Conservation (phyloP, 2,888 invertebrate species). For the Eupithecia dodoneata region DNA sequence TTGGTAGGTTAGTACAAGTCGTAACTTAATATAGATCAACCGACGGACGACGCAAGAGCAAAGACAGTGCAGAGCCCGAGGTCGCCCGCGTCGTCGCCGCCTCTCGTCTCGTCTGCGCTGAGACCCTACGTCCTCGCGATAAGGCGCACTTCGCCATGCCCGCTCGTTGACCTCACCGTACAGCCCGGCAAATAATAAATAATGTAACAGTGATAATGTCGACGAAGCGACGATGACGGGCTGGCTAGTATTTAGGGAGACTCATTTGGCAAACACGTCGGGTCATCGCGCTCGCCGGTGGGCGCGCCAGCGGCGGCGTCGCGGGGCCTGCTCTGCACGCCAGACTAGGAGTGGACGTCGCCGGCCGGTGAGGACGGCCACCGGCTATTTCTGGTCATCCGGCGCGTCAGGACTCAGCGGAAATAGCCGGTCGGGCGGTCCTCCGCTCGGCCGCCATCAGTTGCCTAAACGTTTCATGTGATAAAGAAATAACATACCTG, state of each 20-base stretch:
- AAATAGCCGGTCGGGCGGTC: constrained; percentile 46
- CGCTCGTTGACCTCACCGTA: constrained; percentile 79
- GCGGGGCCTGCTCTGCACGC: constrained; percentile 49
- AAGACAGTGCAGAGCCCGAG: constrained; percentile 72
- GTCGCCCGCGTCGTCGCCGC: constrained; percentile 62
- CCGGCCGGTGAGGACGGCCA: constrained; percentile 54
- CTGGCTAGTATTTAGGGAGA: constrained; percentile 79
- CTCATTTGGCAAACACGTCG: constrained; percentile 69
- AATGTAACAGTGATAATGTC: constrained; percentile 82
- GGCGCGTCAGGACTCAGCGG: constrained; percentile 49
- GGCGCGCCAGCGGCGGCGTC: constrained; percentile 40
- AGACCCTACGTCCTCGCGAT: constrained; percentile 79
- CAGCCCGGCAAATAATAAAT: constrained; percentile 81
- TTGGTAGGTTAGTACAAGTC: constrained; percentile 25
- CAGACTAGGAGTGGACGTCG: constrained; percentile 54
- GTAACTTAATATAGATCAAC: constrained; percentile 49
- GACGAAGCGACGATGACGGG: constrained; percentile 80
- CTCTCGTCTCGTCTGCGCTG: constrained; percentile 36
- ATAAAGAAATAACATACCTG: constrained; percentile 69
- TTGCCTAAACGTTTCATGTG: constrained; percentile 54
- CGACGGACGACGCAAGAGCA: constrained; percentile 76
- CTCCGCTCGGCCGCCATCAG: constrained; percentile 21
- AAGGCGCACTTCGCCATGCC: constrained; percentile 75
- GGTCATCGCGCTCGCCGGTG: constrained; percentile 59
- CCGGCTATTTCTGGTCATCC: constrained; percentile 61